These are phyloP conservation scores for Tupaia tana DNA, from an alignment of 2,113 vertebrate genomes.

Conservation along the genomic window DNA sequence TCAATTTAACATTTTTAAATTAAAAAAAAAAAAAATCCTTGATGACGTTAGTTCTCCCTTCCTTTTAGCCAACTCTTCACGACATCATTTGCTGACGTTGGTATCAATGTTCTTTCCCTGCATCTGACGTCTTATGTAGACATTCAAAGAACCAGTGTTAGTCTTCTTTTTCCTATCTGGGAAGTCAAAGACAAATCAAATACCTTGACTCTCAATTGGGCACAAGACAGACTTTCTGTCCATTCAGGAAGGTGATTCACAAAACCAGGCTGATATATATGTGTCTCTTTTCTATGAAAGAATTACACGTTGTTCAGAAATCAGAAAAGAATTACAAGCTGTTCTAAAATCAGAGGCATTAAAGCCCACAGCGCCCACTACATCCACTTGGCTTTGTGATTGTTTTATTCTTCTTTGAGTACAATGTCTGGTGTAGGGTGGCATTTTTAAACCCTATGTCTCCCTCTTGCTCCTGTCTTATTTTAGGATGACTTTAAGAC, in stretches of 20 bases:
- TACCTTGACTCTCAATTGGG: not conserved
- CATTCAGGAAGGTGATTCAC: not conserved
- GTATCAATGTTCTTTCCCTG: not conserved
- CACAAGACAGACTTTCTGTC: not conserved
- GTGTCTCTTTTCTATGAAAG: slow-evolving; percentile 2
- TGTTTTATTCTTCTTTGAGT: not conserved
- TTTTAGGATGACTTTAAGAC: not conserved
- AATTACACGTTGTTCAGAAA: not conserved
- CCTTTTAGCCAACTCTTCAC: slow-evolving; percentile 51
- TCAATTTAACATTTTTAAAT: slow-evolving; percentile 62
- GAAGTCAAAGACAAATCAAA: slow-evolving; percentile 30
- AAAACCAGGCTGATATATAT: not conserved
- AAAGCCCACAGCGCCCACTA: not conserved
- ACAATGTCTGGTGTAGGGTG: not conserved
- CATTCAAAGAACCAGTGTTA: not conserved
- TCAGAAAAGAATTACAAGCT: not conserved
- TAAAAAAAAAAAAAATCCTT: slow-evolving; percentile 31
- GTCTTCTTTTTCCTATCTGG: slow-evolving; percentile 26
- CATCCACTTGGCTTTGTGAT: not conserved
- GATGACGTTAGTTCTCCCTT: not conserved
- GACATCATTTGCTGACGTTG: not conserved
- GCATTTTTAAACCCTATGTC: not conserved
- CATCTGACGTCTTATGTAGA: not conserved
- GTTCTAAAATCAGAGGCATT: not conserved
- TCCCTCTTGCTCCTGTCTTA: not conserved